phyloP scores from a whole-genome alignment of 2,113 vertebrate species.

The Dasyprocta punctata region DNA sequence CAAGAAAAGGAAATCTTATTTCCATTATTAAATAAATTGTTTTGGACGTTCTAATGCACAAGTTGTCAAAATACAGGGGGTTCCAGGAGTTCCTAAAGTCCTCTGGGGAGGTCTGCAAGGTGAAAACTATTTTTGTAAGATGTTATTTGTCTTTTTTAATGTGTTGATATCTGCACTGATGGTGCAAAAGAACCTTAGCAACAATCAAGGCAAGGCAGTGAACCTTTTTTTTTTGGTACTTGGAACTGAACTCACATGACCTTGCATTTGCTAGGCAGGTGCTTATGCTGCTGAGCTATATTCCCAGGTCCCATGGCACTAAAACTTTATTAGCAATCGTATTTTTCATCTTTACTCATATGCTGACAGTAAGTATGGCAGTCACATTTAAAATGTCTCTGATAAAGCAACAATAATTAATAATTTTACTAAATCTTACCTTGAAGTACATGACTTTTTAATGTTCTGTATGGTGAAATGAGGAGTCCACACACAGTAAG shows the following conservation, averaged over 20 bases:
- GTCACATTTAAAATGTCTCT: background rate
- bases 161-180: background rate
- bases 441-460: background rate
- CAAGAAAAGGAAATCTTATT: slow-evolving; percentile 1
- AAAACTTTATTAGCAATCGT: background rate
- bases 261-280: too few species aligned
- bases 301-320: too few species aligned
- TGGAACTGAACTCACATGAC: too few species aligned
- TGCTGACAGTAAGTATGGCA: background rate
- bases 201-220: background rate
- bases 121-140: background rate
- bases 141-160: background rate
- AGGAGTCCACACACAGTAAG: background rate
- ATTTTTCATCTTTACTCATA: background rate
- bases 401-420: background rate
- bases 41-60: background rate
- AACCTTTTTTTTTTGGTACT: background rate
- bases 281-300: too few species aligned
- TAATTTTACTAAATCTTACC: slow-evolving; percentile 35
- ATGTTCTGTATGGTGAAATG: background rate
- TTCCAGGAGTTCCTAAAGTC: background rate
- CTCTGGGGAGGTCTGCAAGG: background rate
- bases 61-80: background rate
- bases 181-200: background rate
- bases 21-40: background rate